phyloP scores from a whole-genome alignment of 2,113 vertebrate species.

The Ancistrus triradiatus region DNA sequence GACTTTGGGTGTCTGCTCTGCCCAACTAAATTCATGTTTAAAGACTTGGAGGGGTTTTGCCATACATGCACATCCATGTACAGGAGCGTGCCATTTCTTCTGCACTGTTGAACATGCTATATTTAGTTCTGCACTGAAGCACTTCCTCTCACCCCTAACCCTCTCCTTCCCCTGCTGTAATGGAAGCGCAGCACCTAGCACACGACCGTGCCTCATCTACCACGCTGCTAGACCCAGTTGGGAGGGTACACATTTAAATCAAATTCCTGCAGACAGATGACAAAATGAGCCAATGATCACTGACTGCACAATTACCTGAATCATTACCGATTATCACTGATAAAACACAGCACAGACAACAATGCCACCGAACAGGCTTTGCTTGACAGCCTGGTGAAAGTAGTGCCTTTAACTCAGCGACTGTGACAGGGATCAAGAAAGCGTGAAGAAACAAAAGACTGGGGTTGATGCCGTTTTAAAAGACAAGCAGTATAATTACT shows the following conservation, averaged over 20 bases:
- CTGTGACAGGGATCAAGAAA: conserved; percentile 63
- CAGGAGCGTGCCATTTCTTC: conserved; percentile 59
- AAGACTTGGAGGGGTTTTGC: conserved; percentile 34
- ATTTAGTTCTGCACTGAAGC: conserved; percentile 65
- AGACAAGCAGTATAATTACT: conserved; percentile 49
- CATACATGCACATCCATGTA: conserved; percentile 53
- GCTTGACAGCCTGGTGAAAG: conserved; percentile 41
- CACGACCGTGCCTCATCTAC: conserved; percentile 45
- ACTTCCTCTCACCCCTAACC: conserved; percentile 30
- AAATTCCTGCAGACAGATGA: conserved; percentile 72
- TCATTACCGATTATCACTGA: conserved; percentile 69
- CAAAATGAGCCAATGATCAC: conserved; percentile 61
- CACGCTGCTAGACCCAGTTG: conserved; percentile 50
- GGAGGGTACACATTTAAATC: conserved; percentile 72
- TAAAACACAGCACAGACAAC: conserved; percentile 52
- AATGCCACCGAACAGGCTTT: conserved; percentile 10
- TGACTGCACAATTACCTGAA: conserved; percentile 68
- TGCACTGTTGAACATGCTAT: conserved; percentile 59
- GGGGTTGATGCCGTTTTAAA: conserved; percentile 29
- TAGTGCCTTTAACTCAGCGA: conserved; percentile 57
- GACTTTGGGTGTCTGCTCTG: conserved; percentile 57
- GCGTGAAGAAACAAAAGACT: conserved; percentile 53
- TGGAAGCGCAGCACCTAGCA: conserved; percentile 48
- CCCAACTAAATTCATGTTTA: conserved; percentile 59
- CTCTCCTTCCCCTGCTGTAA: conserved; percentile 41